Conservation (phyloP, 2,888 invertebrate genomes). For the Harpalus rufipes region DNA sequence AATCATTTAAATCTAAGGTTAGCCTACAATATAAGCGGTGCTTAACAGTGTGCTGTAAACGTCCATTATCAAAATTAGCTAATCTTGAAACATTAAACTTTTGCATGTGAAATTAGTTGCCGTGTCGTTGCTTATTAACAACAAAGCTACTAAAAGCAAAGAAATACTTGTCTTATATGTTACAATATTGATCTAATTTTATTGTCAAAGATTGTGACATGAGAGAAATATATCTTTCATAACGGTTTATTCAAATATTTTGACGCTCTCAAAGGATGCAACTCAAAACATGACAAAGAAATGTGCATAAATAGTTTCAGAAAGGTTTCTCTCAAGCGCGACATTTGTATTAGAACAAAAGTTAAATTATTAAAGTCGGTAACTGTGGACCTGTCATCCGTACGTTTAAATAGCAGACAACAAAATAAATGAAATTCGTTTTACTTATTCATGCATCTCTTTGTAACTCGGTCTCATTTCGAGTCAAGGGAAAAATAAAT, state of each 20-base stretch:
- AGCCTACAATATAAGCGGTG: too few species aligned
- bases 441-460: slow-evolving; percentile 52
- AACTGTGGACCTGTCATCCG: slow-evolving; percentile 28
- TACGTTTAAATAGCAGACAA: slow-evolving; percentile 33
- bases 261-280: background rate
- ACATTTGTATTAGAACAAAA: slow-evolving; percentile 46
- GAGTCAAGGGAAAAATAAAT: slow-evolving; percentile 49
- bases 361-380: slow-evolving; percentile 50
- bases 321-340: background rate
- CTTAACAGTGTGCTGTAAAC: too few species aligned
- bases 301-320: background rate
- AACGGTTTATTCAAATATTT: background rate
- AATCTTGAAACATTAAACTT: background rate
- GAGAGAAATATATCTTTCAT: background rate
- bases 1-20: too few species aligned
- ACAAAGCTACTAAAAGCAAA: background rate
- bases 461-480: slow-evolving; percentile 38
- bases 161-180: background rate
- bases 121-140: background rate
- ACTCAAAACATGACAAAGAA: background rate
- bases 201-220: background rate
- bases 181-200: too few species aligned
- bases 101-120: background rate
- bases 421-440: slow-evolving; percentile 48
- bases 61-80: background rate